Evolutionary conservation across 30 jellyfish, hydroid and myxozoan species (phyloP), one percentile per base, ranked within the genome.

Genomic region (Aurelia aurita complex sp. Pacific): DNA sequence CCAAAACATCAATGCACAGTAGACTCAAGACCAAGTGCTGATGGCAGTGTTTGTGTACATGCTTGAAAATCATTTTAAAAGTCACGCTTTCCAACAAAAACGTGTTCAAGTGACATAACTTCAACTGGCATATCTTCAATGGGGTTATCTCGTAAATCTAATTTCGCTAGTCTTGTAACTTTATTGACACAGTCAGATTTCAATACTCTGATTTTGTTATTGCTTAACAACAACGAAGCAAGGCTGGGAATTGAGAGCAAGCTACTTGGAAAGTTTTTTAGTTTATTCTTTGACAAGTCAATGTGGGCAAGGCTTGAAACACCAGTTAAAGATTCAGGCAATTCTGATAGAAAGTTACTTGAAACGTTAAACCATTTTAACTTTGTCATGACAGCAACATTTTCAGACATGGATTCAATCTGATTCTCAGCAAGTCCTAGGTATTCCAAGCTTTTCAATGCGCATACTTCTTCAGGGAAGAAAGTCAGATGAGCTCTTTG

Each of bases 81-180:
- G 79, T 32, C 34, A 16, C 12, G 46, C 14, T 64, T n/a, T 65
- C 89, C 73, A 67, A 94, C 73, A 29, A 74, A 74, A 13, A 94
- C 85, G 59, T 69, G 64, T 23, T 82, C 95, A 54, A 88, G 70
- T 19, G 88, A 38, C 99, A 94, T 94, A 36, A 89, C 83, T 36
- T 80, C 91, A 57, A 94, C 96, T 16, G 99, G 97, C 86, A 94
- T 87, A 67, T 94, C 97, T 67, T 67, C 91, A 34, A 94, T 94
- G 5, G 84, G 71, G 73, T 94, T 94, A 17, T 64, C 73, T 61
- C 99, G 74, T 29, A 94, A 16, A 79, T 94, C 99, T 36, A 94
- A 60, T 77, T 89, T 94, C 14, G 83, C 92, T 81, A 89, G 50
- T 23, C 71, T 63, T 60, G 75, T 34, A 6, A 89, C 76, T 33